Base-by-base conservation (phyloP, 2,797 vertebrate genomes). In the Phataginus tetradactyla region DNA sequence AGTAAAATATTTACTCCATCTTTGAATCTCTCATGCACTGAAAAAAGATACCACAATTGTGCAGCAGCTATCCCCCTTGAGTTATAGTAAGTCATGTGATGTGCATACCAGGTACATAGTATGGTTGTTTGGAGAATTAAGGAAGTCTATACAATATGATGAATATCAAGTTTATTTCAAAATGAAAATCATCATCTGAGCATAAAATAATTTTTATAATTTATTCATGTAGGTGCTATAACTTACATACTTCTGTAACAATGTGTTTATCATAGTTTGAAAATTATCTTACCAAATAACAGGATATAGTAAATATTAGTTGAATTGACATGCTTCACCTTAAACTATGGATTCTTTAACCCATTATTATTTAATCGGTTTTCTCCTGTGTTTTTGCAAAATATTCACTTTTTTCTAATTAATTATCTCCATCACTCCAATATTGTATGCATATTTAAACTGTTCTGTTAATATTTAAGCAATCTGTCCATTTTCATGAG, bases 401-500 rank as follows among this genome's bases (percentile, higher is more conserved):
- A 80, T 85, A 42, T 61, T 66, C 14, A 49, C 81, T 88, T 90
- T 23, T 6, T 74, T 59, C 37, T 17, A 86, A 34, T 80, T 63
- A 86, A 34, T 80, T 63, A 71, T 90, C 4, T 15, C 12, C 3
- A 71, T 66, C 25, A 39, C 51, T 92, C 32, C 18, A 72, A 72
- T 63, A 86, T 37, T 32, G 11, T 79, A 66, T 37, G 49, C 49
- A 86, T 86, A 84, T 69, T 87, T 85, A 93, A 89, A 90, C 15
- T 29, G 18, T 90, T 8, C 63, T 25, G 29, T 72, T 78, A 86
- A 83, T 93, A 86, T 63, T 74, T 80, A 91, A 78, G 21, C 2
- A 89, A 86, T 49, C 9, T 7, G 77, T 4, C 57, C 29, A 23
- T 66, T 79, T 93, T 66, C 7, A 39, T 79, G 78, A 69, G 0